These are phyloP conservation scores for Panurus biarmicus DNA, from an alignment of 2,113 vertebrate species.

Conservation along the genomic window DNA sequence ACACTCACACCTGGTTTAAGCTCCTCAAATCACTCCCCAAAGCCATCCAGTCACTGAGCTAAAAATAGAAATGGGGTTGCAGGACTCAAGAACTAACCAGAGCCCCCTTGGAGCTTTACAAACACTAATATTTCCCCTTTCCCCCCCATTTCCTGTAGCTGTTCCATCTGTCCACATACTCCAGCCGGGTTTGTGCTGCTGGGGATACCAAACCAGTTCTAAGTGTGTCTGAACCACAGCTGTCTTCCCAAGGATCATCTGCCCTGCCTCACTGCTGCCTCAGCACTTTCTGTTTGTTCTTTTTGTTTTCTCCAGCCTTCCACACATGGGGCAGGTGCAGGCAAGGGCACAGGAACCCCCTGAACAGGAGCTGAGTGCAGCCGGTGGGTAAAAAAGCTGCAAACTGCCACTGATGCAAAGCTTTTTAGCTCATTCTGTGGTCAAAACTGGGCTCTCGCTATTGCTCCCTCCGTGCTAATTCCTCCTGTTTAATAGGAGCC, in stretches of 20 bases:
- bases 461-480: background rate
- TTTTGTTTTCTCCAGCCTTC: background rate
- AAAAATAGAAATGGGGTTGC: background rate
- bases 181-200: background rate
- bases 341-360: background rate
- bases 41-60: background rate
- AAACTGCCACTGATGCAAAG: background rate
- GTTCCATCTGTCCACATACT: background rate
- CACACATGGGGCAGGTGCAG: background rate
- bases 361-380: background rate
- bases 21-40: background rate
- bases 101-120: background rate
- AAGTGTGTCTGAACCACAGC: background rate
- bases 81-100: background rate
- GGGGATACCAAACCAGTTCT: background rate
- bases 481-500: slow-evolving; percentile 20
- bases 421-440: background rate
- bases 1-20: background rate
- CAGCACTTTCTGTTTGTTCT: background rate
- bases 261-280: background rate
- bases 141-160: background rate
- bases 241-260: background rate
- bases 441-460: background rate
- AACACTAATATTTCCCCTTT: background rate
- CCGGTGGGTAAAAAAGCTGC: background rate